phyloP scores from a whole-genome alignment of 2,888 invertebrate species.

The Laothoe populi region DNA sequence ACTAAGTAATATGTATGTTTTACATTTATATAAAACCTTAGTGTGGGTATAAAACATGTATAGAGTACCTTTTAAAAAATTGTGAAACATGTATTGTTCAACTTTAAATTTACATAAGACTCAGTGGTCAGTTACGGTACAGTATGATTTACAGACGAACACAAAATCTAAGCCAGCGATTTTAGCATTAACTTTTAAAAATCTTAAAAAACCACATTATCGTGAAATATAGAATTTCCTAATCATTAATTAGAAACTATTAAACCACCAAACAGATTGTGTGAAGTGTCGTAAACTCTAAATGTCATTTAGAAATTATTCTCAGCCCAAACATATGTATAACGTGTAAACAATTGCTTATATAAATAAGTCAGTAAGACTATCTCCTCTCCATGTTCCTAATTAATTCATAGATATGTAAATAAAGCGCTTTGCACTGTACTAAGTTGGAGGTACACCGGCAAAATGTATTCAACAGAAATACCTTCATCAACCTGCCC shows the following conservation, averaged over 20 bases:
- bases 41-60: no score
- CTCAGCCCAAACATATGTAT: background rate
- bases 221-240: no score
- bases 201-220: no score
- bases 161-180: no score
- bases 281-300: background rate
- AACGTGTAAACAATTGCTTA: conserved; percentile 1
- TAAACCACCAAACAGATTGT: background rate
- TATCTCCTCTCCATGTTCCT: background rate
- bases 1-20: conserved; percentile 13
- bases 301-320: conserved; percentile 10
- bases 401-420: conserved; percentile 22
- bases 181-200: no score
- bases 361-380: conserved; percentile 20
- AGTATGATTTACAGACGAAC: no score
- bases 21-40: no score
- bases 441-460: background rate
- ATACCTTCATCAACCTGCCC: no score
- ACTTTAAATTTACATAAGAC: no score
- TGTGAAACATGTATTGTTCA: conserved; percentile 11
- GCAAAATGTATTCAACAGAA: no score
- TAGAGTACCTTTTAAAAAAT: background rate
- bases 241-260: no score
- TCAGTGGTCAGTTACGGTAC: no score
- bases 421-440: background rate